phyloP scores from a whole-genome alignment of 2,113 vertebrate genomes.

The Todiramphus chloris region DNA sequence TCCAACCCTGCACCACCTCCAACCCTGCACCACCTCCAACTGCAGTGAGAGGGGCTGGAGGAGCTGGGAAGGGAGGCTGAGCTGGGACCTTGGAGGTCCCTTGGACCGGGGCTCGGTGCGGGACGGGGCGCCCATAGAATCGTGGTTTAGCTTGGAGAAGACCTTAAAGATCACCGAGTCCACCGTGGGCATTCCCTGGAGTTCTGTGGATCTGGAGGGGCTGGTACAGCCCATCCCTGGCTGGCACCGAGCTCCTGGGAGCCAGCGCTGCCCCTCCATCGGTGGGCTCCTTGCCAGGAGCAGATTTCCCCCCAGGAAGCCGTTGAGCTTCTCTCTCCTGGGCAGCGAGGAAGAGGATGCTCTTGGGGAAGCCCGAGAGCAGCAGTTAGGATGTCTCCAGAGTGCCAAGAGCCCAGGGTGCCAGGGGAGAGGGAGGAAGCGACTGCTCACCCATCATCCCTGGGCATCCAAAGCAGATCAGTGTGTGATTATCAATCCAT shows the following conservation, averaged over 20 bases:
- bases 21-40: not conserved
- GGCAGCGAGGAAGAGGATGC: not conserved
- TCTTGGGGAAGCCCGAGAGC: not conserved
- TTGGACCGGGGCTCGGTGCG: not conserved
- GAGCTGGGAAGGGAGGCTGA: not conserved
- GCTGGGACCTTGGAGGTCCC: no score
- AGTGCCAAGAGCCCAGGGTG: not conserved
- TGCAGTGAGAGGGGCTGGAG: not conserved
- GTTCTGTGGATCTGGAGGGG: not conserved
- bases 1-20: not conserved
- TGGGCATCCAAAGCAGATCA: no score
- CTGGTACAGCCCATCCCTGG: not conserved
- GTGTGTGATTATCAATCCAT: not conserved
- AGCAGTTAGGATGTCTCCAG: not conserved
- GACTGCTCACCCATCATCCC: not conserved
- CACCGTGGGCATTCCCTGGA: not conserved
- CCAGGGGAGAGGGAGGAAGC: not conserved
- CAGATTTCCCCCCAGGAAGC: rapidly evolving
- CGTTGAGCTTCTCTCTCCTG: rapidly evolving
- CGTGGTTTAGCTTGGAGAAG: not conserved
- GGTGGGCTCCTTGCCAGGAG: not conserved
- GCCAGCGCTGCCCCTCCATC: not conserved
- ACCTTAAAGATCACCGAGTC: not conserved
- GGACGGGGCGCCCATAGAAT: no score
- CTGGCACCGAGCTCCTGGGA: not conserved